phyloP scores from a whole-genome alignment of 2,888 invertebrate genomes.

The Xestia xanthographa region DNA sequence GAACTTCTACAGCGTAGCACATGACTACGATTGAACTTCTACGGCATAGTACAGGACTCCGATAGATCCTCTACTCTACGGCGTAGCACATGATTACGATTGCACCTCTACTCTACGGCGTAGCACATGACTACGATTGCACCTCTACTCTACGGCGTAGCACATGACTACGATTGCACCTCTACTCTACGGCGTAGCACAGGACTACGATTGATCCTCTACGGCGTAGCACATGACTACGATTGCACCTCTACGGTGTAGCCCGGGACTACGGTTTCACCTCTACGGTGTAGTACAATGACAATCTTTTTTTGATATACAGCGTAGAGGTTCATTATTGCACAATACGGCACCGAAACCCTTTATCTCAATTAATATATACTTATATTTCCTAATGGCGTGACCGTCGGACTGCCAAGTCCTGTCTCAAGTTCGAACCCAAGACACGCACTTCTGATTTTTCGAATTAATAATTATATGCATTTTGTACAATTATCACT shows the following conservation, averaged over 20 bases:
- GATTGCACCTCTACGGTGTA: background rate
- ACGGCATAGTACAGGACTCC: background rate
- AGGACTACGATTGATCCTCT: background rate
- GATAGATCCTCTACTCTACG: too few species aligned
- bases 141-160: background rate
- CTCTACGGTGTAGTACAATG: background rate
- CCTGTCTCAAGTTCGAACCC: too few species aligned
- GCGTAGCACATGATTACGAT: background rate
- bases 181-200: background rate
- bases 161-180: background rate
- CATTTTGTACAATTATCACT: too few species aligned
- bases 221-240: background rate
- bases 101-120: background rate
- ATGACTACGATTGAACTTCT: too few species aligned
- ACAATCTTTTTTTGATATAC: too few species aligned
- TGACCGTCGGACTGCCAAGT: too few species aligned
- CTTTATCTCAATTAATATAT: background rate
- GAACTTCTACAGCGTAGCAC: background rate
- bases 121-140: too few species aligned
- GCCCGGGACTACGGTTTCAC: background rate
- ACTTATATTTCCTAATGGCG: background rate
- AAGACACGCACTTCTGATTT: too few species aligned
- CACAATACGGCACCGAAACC: background rate
- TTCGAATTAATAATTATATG: too few species aligned
- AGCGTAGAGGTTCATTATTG: background rate